Conservation (phyloP, 1,140 invertebrate genomes). For the Drosophila sechellia region DNA sequence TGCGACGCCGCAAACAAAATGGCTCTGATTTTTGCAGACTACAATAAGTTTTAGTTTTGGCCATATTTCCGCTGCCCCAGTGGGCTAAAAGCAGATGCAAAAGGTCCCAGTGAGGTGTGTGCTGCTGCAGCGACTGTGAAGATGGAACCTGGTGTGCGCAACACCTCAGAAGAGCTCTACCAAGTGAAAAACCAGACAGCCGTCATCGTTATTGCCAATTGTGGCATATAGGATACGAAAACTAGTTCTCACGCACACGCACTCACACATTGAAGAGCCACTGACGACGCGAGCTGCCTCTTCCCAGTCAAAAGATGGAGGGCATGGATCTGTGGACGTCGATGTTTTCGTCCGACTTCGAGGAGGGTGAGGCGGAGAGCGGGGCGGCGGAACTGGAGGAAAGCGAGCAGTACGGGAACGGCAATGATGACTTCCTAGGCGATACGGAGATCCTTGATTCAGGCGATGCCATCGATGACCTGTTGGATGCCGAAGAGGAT, state of each 20-base stretch:
- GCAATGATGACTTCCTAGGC: conserved; percentile 21
- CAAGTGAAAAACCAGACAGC: conserved; percentile 30
- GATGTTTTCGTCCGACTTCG: conserved; percentile 77
- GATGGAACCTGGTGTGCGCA: conserved; percentile 1
- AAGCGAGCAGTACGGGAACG: conserved; percentile 43
- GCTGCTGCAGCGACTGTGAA: conserved; percentile 17
- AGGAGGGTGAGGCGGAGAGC: conserved; percentile 40
- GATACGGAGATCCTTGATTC: conserved; percentile 26
- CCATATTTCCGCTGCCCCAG: neutral
- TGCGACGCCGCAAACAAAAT: conserved; percentile 70
- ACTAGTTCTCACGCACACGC: conserved; percentile 62
- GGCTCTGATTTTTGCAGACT: conserved; percentile 72
- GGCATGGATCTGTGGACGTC: conserved; percentile 78
- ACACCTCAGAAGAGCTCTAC: conserved; percentile 4
- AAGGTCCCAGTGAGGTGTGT: conserved; percentile 1
- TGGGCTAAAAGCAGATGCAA: conserved; percentile 19
- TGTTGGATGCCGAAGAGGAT: conserved; percentile 33
- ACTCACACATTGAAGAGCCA: conserved; percentile 15
- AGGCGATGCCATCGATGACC: conserved; percentile 33
- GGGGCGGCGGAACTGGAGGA: conserved; percentile 24
- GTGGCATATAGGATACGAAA: conserved; percentile 64
- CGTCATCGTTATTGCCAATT: conserved; percentile 16
- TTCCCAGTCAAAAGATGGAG: conserved; percentile 61
- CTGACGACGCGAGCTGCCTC: conserved; percentile 11
- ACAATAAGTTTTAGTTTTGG: conserved; percentile 26